A percentile compares a stretch with the other conserved stretches of the same genome.
Conservation (phyloP, 2,888 invertebrate species). For the Sphaerophoria rueppellii region DNA sequence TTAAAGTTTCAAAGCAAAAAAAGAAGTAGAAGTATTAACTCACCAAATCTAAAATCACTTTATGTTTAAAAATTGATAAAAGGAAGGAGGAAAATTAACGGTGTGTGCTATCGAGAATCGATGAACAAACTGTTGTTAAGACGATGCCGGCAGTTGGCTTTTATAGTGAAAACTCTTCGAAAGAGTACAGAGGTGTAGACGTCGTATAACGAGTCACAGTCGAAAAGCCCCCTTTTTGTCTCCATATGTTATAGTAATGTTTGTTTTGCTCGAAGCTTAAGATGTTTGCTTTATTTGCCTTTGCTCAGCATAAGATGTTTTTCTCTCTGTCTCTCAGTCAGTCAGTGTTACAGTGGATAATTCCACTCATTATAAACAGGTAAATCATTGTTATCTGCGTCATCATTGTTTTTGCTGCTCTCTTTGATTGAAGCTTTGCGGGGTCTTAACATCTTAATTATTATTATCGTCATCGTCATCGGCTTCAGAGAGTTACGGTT, state of each 20-base stretch:
- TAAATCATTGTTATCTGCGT: conserved; percentile 31
- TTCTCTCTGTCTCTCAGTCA: conserved; percentile 37
- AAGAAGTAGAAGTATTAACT: conserved; percentile 37
- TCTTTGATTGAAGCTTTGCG: conserved; percentile 42
- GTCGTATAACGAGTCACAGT: conserved; percentile 20
- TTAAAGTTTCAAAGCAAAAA: background rate
- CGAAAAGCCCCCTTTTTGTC: conserved; percentile 58
- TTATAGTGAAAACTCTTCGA: conserved; percentile 69
- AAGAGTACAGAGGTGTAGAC: conserved; percentile 18
- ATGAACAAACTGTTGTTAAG: conserved; percentile 70
- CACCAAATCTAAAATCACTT: conserved; percentile 68
- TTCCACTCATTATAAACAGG: conserved; percentile 63
- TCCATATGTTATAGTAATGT: conserved; percentile 20
- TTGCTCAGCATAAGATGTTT: conserved; percentile 42
- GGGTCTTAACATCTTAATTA: conserved; percentile 32
- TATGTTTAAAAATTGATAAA: conserved; percentile 18
- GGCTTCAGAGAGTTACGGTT: conserved; percentile 26
- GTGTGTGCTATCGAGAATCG: conserved; percentile 60
- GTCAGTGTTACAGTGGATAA: conserved; percentile 35
- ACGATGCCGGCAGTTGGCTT: conserved; percentile 67
- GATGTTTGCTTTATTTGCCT: conserved; percentile 25
- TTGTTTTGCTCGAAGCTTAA: conserved; percentile 43
- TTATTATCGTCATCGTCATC: conserved; percentile 11
- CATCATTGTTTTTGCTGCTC: conserved; percentile 53
- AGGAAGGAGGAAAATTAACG: conserved; percentile 45